Base-by-base conservation (phyloP, 2,888 invertebrate genomes). In the Carabus problematicus region DNA sequence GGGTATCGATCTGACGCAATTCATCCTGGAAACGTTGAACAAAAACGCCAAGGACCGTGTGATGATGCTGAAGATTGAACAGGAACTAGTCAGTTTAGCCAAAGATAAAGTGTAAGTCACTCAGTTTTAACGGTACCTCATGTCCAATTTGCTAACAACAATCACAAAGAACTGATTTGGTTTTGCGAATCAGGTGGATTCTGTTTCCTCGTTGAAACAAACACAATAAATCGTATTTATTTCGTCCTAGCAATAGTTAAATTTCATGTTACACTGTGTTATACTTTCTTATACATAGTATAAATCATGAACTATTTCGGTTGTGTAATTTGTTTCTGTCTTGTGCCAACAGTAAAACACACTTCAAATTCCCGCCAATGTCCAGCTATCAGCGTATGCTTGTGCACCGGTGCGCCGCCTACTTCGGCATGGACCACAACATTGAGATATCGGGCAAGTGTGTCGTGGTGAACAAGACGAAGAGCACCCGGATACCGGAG, bases 371-470 rank as follows among this genome's bases (percentile, higher is more conserved):
- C 83, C 94, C 94, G 14, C 91, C 91, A 79, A 94, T 96, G 92
- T 93, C 95, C 71, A 96, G 97, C 64, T 98, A 98, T 85, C 95
- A 97, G 72, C 89, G 98, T 40, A 96, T 98, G 97, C 83, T 98
- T 75, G 95, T 97, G 1, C 98, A 98, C 81, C 90, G 97, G 41
- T 93, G 94, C 71, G 95, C 97, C 0, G 92, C 95, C 14, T 93
- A 93, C 78, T 97, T 97, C 83, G 95, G 96, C 67, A 90, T 98
- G 86, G 93, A 95, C 66, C 97, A 98, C 81, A 95, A 95, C 78
- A 90, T 97, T 18, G 97, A 97, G 83, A 88, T 91, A 72, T 86
- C 88, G 12, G 94, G 93, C 71, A 90, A 89, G 80, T 90, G 92
- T 64, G 93, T 95, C 64, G 88, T 95, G 64, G 93, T 94, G 0